Base-by-base conservation (phyloP, 2,113 vertebrate species). In the Stigmatopora nigra region DNA sequence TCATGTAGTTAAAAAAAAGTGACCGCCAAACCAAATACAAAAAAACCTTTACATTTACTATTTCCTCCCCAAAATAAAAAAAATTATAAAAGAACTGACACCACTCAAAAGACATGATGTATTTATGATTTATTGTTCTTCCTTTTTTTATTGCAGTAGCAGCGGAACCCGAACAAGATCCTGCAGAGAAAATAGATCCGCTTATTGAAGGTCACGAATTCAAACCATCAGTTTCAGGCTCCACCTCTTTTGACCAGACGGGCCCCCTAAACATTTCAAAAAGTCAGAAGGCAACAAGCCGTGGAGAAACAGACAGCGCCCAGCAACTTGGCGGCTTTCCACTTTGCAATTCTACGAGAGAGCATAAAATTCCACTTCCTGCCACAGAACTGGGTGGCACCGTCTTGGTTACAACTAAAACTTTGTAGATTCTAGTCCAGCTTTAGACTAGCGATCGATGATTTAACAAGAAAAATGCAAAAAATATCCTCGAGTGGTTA, bases 371-470 rank as follows among this genome's bases (percentile, higher is more conserved):
- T 38, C 90, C 90, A 78, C 87, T 91, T 84, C 90, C 90, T 83
- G 90, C 89, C 67, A 91, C 88, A 35, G 90, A 91, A 76, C 67
- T 90, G 25, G 89, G 88, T 64, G 86, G 79, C 66, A 83, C 89
- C 0, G 86, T 77, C 0, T 67, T 91, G 44, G 90, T 91, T 20
- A 91, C 90, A 6, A 83, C 89, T 2, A 91, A 91, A 76, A 91
- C 89, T 9, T 52, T 89, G 19, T 88, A 85, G 71, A 15, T 45
- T 20, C 12, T 20, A 15, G 3, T 46, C 8, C n/a, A 14, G 16
- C 16, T 59, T 41, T 15, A 10, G 16, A 59, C 17, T 13, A 31
- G 25, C 25, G 25, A 31, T 31, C 25, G 25, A 31, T 31, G 25
- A 31, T 31, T 31, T 31, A 31, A 31, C 25, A 31, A 31, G 25